Evolutionary conservation across 2,888 invertebrate genomes (phyloP).

Genomic region (Hyppa rectilinea): DNA sequence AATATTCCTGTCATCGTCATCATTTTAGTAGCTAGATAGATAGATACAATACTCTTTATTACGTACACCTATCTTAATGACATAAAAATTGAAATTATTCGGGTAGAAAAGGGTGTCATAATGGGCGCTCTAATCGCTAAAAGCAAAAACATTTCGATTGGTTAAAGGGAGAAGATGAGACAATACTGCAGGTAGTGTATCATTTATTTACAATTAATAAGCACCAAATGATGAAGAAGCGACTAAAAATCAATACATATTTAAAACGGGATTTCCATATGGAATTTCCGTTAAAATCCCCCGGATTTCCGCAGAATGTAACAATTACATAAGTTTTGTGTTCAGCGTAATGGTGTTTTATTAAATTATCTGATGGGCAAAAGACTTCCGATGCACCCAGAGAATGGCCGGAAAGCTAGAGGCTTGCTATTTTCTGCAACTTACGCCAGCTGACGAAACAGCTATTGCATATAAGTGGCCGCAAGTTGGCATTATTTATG

Average conservation of each 20-base stretch:
- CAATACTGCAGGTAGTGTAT: not conserved
- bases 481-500: slow-evolving; percentile 46
- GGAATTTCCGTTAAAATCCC: not conserved
- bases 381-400: not conserved
- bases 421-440: slow-evolving; percentile 21
- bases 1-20: not conserved
- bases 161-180: not conserved
- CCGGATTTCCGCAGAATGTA: not conserved
- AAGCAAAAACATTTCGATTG: not conserved
- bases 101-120: not conserved
- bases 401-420: slow-evolving; percentile 13
- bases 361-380: not conserved
- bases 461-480: slow-evolving; percentile 22
- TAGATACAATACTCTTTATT: too few species aligned
- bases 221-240: too few species aligned
- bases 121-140: not conserved
- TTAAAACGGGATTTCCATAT: not conserved
- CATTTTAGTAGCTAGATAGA: not conserved
- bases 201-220: too few species aligned
- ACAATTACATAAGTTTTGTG: not conserved
- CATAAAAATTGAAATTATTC: not conserved
- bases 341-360: not conserved
- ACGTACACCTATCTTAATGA: not conserved
- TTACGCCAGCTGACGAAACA: slow-evolving; percentile 11
- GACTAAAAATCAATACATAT: slow-evolving; percentile 17